Base-by-base conservation (phyloP, 2,888 invertebrate species). In the Monoplex corrugatus region DNA sequence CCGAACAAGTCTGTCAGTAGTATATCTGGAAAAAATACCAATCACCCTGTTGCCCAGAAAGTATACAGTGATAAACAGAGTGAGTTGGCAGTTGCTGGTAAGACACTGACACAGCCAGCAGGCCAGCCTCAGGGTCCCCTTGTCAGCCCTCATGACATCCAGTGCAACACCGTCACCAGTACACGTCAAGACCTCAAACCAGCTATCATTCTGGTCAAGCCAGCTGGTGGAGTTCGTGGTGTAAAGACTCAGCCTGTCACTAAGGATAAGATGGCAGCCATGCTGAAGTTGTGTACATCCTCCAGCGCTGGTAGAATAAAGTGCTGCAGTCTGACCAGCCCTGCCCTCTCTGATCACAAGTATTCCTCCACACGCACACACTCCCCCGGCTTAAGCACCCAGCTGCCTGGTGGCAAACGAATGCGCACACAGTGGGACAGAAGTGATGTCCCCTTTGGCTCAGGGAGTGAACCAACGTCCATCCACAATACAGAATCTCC, bases 321-420 rank as follows among this genome's bases (percentile, higher is more conserved):
- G 50, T 45, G 50, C 35, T 8, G 5, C 44, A 87, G 87, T 8
- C 19, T 40, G 38, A 16, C 68, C 50, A 82, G 87, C 43, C 87
- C 87, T 0, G 87, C 57, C 40, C 83, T 87, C 2, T 43, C 87
- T 0, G 87, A 87, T 43, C 87, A 87, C 87, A 82, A 40, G 43
- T 87, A 87, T 63, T 87, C 82, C 68, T 63, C 87, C 28, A 50
- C 63, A 8, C 87, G 80, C 40, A 57, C 82, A 16, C 83, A n/a
- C 0, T 87, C 87, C 43, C 87, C 87, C 38, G 13, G 23, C 50
- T 23, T 28, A 28, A n/a, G 38, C 44, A 0, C 38, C 38, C 72
- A 75, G 32, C 35, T 40, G 5, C 78, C 80, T 16, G 13, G 63
- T 13, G 68, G 82, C n/a, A 87, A 87, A 38, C 82, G 87, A 2